Percentiles rank a stretch among this genome's conserved stretches.
These are phyloP conservation scores for Drosophila obscura DNA, from an alignment of 1,140 invertebrate species.

Conservation along the genomic window DNA sequence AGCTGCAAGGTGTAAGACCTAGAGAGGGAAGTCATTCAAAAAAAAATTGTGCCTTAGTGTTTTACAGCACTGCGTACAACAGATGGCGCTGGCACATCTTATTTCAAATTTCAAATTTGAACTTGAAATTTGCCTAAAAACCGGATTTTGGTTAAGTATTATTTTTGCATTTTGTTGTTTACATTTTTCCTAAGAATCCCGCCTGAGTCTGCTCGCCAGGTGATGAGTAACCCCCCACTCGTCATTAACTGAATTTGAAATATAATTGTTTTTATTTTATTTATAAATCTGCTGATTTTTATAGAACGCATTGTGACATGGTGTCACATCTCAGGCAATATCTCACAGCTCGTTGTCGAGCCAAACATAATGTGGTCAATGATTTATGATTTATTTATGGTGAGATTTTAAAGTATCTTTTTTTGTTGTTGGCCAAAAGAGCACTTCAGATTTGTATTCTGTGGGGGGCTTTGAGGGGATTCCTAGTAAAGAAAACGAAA, in stretches of 20 bases:
- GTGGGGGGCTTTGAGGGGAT: no score
- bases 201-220: background rate
- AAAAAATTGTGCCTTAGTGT: background rate
- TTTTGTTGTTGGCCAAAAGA: background rate
- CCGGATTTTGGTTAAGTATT: conserved; percentile 19
- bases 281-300: conserved; percentile 13
- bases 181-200: conserved; percentile 31
- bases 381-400: conserved; percentile 8
- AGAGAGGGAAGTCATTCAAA: no score
- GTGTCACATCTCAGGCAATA: conserved; percentile 3
- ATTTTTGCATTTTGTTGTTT: conserved; percentile 1
- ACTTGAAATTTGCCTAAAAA: conserved; percentile 2
- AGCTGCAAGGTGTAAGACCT: no score
- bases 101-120: background rate
- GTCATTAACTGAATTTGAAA: background rate
- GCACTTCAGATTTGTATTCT: background rate
- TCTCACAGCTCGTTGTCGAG: background rate
- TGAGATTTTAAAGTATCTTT: background rate
- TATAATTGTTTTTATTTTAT: conserved; percentile 6
- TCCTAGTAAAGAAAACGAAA: no score
- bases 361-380: conserved; percentile 10
- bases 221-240: conserved; percentile 23
- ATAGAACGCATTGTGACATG: conserved; percentile 3
- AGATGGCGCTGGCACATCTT: background rate
- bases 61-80: background rate